These are phyloP conservation scores for Sciaenops ocellatus DNA, from an alignment of 2,797 vertebrate species.

Conservation along the genomic window DNA sequence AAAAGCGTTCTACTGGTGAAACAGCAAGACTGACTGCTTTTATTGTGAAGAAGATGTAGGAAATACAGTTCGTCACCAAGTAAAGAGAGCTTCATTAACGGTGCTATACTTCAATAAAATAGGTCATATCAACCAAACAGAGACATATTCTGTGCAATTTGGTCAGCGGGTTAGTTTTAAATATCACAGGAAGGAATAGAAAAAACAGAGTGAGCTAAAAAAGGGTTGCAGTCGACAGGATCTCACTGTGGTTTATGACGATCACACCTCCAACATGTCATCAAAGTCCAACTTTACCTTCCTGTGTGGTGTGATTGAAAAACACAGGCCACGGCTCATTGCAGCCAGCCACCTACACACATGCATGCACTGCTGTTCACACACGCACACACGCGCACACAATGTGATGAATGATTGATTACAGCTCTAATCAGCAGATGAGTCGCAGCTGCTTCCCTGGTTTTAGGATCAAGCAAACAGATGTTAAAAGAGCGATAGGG, in stretches of 20 bases:
- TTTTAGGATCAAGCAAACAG: slow-evolving; percentile 63
- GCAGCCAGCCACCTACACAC: slow-evolving; percentile 16
- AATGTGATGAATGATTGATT: slow-evolving; percentile 75
- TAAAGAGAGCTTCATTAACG: background rate
- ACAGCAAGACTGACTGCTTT: no score
- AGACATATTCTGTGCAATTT: background rate
- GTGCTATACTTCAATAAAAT: background rate
- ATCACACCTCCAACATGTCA: background rate
- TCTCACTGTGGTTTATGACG: background rate
- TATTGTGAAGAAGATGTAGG: background rate
- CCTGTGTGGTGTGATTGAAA: background rate
- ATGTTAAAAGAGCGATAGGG: slow-evolving; percentile 70
- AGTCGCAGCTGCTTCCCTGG: slow-evolving; percentile 75
- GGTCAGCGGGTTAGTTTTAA: no score
- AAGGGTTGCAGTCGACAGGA: no score
- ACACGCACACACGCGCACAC: slow-evolving; percentile 25
- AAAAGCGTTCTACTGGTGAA: background rate
- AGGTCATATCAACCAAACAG: no score
- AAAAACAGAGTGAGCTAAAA: no score
- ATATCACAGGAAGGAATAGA: no score
- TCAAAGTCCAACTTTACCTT: background rate
- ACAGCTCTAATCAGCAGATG: slow-evolving; percentile 69
- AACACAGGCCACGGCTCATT: background rate
- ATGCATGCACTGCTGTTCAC: slow-evolving; percentile 5
- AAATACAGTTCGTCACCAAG: background rate